phyloP scores from a whole-genome alignment of 2,113 vertebrate genomes.

The Lophius piscatorius region DNA sequence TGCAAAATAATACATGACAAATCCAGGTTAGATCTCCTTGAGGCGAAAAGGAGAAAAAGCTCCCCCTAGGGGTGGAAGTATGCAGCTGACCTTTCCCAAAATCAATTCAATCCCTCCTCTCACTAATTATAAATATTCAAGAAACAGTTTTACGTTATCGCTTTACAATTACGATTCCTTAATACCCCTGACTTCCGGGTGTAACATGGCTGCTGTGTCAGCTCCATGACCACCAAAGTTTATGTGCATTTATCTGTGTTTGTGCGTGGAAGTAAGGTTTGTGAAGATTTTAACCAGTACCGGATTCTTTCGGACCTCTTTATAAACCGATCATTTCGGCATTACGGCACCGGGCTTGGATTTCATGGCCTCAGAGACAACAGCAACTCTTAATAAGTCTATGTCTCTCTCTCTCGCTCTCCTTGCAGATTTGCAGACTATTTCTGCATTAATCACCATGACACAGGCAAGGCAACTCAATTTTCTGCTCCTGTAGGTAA shows the following conservation, averaged over 20 bases:
- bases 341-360: conserved; percentile 62
- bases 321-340: conserved; percentile 60
- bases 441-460: conserved; percentile 99
- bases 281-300: conserved; percentile 43
- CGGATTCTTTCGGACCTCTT: conserved; percentile 53
- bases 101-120: too few relatives aligned
- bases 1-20: too few relatives aligned
- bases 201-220: conserved; percentile 40
- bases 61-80: too few relatives aligned
- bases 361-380: conserved; percentile 67
- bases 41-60: too few relatives aligned
- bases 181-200: too few relatives aligned
- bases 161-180: too few relatives aligned
- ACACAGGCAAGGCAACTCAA: conserved; percentile 99
- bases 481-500: conserved; percentile 99
- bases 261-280: conserved; percentile 3
- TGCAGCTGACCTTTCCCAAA: too few relatives aligned
- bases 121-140: too few relatives aligned
- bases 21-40: too few relatives aligned
- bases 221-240: conserved; percentile 17
- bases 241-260: neutral
- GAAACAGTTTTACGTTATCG: too few relatives aligned
- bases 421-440: conserved; percentile 94
- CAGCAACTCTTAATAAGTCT: conserved; percentile 46
- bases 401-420: conserved; percentile 56